phyloP scores from a whole-genome alignment of 2,888 invertebrate genomes.

The Candidula unifasciata region DNA sequence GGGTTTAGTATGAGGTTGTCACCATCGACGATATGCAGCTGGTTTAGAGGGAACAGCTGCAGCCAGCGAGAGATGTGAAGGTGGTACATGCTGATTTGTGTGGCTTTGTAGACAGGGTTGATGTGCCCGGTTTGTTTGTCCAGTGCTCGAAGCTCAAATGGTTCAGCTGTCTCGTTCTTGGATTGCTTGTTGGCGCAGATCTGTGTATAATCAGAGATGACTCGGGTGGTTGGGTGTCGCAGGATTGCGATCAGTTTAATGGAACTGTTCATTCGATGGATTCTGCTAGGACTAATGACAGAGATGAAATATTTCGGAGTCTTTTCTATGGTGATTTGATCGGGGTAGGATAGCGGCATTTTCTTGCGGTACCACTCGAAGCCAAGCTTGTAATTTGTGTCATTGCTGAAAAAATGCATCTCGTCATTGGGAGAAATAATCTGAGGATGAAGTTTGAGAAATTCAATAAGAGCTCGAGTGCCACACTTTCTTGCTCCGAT shows the following conservation, averaged over 20 bases:
- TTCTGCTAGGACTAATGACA: conserved; percentile 95
- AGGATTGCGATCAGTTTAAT: conserved; percentile 93
- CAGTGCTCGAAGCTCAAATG: conserved; percentile 78
- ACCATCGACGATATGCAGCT: conserved; percentile 92
- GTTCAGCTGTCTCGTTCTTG: conserved; percentile 69
- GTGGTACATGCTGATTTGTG: conserved; percentile 77
- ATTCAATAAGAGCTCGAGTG: conserved; percentile 78
- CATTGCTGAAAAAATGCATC: conserved; percentile 97
- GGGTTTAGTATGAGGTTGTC: conserved; percentile 74
- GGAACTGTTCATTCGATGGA: conserved; percentile 94
- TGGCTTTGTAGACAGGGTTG: conserved; percentile 78
- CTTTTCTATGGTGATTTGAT: conserved; percentile 97
- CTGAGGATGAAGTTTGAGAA: conserved; percentile 80
- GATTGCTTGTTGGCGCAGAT: conserved; percentile 83
- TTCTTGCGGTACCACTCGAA: conserved; percentile 92
- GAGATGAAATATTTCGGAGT: conserved; percentile 98
- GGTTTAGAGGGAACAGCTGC: conserved; percentile 92
- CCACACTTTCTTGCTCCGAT: conserved; percentile 79
- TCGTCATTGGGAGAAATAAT: conserved; percentile 96
- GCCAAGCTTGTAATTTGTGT: conserved; percentile 89
- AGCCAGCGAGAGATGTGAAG: conserved; percentile 93
- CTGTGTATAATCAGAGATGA: conserved; percentile 97
- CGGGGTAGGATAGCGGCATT: conserved; percentile 94
- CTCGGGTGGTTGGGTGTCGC: conserved; percentile 95
- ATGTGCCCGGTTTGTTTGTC: conserved; percentile 75